Conservation (phyloP, 2,888 invertebrate genomes). For the Pachliopta kotzebuea region DNA sequence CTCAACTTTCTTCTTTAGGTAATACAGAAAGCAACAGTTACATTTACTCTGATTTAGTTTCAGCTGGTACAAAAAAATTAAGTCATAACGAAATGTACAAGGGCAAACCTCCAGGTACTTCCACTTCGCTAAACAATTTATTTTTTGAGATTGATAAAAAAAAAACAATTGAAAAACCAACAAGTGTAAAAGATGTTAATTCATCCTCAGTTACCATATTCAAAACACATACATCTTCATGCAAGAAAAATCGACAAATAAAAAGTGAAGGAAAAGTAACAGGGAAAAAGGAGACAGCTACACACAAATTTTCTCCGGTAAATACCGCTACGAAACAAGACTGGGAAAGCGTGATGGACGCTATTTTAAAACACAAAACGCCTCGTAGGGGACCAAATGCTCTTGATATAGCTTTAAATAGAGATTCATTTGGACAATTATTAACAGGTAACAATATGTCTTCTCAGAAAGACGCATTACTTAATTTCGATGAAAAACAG, state of each 20-base stretch:
- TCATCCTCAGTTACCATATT: slow-evolving; percentile 1
- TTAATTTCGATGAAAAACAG: slow-evolving; percentile 15
- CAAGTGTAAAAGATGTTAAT: slow-evolving; percentile 18
- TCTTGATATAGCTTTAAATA: slow-evolving; percentile 56
- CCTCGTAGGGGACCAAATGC: slow-evolving; percentile 62
- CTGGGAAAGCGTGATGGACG: slow-evolving; percentile 66
- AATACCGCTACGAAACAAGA: slow-evolving; percentile 39
- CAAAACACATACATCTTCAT: slow-evolving; percentile 13
- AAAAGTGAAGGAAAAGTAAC: slow-evolving; percentile 26
- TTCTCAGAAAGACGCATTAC: slow-evolving; percentile 36
- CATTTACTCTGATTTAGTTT: background rate
- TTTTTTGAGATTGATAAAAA: background rate
- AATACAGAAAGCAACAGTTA: slow-evolving; percentile 5
- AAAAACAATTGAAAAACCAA: slow-evolving; percentile 11
- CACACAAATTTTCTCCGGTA: background rate
- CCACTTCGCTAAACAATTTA: background rate
- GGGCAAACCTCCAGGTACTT: background rate
- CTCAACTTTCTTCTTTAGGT: slow-evolving; percentile 2
- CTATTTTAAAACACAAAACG: slow-evolving; percentile 61
- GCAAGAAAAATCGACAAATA: slow-evolving; percentile 24
- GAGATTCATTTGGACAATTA: slow-evolving; percentile 44
- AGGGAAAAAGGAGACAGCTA: slow-evolving; percentile 8
- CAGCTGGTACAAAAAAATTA: background rate
- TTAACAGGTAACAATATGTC: slow-evolving; percentile 37
- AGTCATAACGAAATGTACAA: background rate